These are phyloP conservation scores for Invenusta paracnida DNA, from an alignment of 2,888 invertebrate genomes.

Conservation along the genomic window DNA sequence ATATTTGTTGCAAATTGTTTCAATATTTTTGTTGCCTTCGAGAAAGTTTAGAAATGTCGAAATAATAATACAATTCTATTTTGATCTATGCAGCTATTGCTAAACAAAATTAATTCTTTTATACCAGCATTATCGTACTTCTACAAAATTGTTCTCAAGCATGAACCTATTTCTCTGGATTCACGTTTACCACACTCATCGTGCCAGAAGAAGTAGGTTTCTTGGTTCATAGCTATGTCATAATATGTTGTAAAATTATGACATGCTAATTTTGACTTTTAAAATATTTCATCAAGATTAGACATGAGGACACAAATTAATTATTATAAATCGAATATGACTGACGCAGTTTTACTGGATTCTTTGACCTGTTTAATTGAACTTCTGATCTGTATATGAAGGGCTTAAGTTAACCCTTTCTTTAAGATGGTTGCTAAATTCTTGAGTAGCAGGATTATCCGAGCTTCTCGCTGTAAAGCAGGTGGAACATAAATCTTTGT, in stretches of 20 bases:
- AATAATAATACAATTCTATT: neutral
- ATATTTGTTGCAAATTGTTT: neutral
- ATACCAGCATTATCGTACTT: neutral
- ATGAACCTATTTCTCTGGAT: neutral
- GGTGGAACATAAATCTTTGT: neutral
- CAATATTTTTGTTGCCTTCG: neutral
- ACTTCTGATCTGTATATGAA: neutral
- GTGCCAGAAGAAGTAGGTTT: neutral
- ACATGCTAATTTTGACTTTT: neutral
- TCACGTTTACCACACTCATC: neutral
- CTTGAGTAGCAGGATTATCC: no score
- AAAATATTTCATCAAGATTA: neutral
- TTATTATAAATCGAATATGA: no score
- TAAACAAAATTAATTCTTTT: neutral
- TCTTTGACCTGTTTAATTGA: neutral
- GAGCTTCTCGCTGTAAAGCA: no score
- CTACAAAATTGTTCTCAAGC: neutral
- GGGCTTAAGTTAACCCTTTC: no score
- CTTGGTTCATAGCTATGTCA: neutral
- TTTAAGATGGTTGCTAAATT: no score
- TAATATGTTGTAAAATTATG: neutral
- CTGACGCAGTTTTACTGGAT: neutral
- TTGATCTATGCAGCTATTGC: neutral
- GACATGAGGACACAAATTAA: no score
- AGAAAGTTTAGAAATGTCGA: neutral